Evolutionary conservation across 2,797 vertebrate genomes (phyloP).

Genomic region (Silurus aristotelis): DNA sequence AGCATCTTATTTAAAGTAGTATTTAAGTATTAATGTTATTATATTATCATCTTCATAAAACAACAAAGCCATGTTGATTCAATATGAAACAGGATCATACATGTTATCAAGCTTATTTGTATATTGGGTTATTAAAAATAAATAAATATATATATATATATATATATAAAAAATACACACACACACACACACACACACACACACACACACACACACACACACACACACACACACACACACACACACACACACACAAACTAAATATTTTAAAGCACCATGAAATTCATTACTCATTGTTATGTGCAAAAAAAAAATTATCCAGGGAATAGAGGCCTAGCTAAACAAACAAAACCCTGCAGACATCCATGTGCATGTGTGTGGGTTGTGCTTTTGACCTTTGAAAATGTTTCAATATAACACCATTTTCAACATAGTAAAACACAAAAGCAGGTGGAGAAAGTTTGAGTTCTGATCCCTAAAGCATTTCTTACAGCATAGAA

Average conservation of each 20-base stretch:
- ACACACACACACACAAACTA: background rate
- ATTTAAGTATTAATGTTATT: no score
- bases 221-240: no score
- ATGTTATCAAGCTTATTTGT: no score
- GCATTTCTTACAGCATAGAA: background rate
- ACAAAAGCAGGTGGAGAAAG: background rate
- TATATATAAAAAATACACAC: no score
- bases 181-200: no score
- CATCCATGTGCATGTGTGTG: constrained; percentile 62
- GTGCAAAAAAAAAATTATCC: background rate
- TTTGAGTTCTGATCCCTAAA: background rate
- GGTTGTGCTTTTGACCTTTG: constrained; percentile 59
- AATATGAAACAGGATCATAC: background rate
- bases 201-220: no score
- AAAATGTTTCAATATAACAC: constrained; percentile 5
- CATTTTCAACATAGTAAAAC: constrained; percentile 11
- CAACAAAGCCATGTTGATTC: background rate
- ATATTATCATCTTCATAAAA: background rate
- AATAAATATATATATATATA: no score
- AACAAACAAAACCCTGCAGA: constrained; percentile 42
- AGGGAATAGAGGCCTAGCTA: background rate
- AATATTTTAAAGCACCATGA: background rate
- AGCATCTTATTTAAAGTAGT: no score
- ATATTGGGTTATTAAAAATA: no score
- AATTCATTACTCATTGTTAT: constrained; percentile 1